Percentiles rank a stretch among this genome's conserved stretches.
Evolutionary conservation across 2,888 invertebrate species (phyloP).

Genomic region (Byasa hedistus): DNA sequence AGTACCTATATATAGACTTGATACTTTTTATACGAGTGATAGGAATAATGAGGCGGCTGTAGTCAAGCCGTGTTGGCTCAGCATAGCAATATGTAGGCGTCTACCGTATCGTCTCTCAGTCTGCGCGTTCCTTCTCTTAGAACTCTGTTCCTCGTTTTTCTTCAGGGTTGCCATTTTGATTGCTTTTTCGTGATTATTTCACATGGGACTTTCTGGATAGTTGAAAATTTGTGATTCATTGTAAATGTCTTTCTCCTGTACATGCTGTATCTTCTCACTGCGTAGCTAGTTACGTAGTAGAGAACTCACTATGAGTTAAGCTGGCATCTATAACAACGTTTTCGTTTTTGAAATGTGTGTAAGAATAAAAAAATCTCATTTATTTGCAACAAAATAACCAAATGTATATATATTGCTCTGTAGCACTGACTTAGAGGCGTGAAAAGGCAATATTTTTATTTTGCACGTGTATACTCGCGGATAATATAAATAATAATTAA

Average conservation of each 20-base stretch:
- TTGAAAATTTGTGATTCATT: not conserved
- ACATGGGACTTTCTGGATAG: not conserved
- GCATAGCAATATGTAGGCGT: slow-evolving; percentile 48
- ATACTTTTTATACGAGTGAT: slow-evolving; percentile 17
- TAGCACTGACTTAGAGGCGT: not conserved
- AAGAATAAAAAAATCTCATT: not conserved
- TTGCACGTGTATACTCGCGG: not conserved
- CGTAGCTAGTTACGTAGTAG: no score
- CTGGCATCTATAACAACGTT: no score
- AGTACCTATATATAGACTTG: not conserved
- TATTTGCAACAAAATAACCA: not conserved
- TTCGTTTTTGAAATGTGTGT: no score
- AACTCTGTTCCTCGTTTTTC: slow-evolving; percentile 61
- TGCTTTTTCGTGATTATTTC: not conserved
- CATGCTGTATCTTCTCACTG: no score
- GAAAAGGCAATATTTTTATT: not conserved
- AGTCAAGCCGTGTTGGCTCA: slow-evolving; percentile 39
- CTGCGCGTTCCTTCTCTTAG: slow-evolving; percentile 50
- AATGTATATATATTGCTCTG: not conserved
- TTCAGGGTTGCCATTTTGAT: slow-evolving; percentile 17
- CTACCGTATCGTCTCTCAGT: slow-evolving; percentile 51
- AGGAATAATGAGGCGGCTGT: slow-evolving; percentile 35
- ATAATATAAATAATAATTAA: not conserved
- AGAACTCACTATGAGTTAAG: no score
- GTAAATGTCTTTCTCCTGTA: no score